Percentiles rank a stretch among this genome's conserved stretches.
Conservation (phyloP, 1,140 invertebrate genomes). For the Lordiphosa mommai region DNA sequence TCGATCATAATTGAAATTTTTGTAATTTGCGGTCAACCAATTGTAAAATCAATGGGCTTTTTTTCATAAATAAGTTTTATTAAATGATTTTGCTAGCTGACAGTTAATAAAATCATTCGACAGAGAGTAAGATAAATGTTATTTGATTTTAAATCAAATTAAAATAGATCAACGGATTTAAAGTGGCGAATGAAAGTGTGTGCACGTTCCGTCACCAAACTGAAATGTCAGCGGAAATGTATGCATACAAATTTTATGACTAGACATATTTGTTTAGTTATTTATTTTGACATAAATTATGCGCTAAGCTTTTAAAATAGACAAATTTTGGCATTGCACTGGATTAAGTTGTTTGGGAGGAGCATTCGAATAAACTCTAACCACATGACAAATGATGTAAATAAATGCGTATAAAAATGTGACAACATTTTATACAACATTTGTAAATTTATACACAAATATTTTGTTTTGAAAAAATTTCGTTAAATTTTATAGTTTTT, state of each 20-base stretch:
- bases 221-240: background rate
- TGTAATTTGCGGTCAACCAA: slow-evolving; percentile 41
- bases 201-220: slow-evolving; percentile 23
- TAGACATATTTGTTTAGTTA: background rate
- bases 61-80: slow-evolving; percentile 36
- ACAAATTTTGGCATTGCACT: slow-evolving; percentile 45
- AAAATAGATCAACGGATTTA: slow-evolving; percentile 27
- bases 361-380: slow-evolving; percentile 41
- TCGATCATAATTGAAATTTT: slow-evolving; percentile 36
- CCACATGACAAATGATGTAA: slow-evolving; percentile 13
- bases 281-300: slow-evolving; percentile 44
- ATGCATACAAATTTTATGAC: background rate
- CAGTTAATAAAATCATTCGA: slow-evolving; percentile 31
- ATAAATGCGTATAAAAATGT: slow-evolving; percentile 1
- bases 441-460: background rate
- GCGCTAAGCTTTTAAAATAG: slow-evolving; percentile 37
- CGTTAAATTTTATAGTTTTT: too few species aligned
- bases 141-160: slow-evolving; percentile 22
- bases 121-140: slow-evolving; percentile 19
- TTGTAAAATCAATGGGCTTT: slow-evolving; percentile 26
- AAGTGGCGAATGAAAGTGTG: background rate
- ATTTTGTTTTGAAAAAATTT: background rate
- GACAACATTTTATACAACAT: background rate
- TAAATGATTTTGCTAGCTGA: slow-evolving; percentile 39
- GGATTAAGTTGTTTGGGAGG: slow-evolving; percentile 36